These are phyloP conservation scores for Podocnemis expansa DNA, from an alignment of 2,113 vertebrate species.

Conservation along the genomic window DNA sequence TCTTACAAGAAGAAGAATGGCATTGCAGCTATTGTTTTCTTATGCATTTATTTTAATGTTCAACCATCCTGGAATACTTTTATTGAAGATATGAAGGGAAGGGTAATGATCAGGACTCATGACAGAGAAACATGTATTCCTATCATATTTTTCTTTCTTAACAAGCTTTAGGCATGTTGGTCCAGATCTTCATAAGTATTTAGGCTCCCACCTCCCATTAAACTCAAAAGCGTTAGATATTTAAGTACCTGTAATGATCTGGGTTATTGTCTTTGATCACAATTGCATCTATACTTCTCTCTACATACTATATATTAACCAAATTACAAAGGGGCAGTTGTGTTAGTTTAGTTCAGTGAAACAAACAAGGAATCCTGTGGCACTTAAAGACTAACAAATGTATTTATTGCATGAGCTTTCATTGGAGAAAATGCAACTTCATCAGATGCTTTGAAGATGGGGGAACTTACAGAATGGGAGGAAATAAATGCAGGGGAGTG, in stretches of 20 bases:
- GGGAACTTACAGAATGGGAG: no score
- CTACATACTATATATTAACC: background rate
- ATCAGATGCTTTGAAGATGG: no score
- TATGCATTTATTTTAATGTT: constrained; percentile 1
- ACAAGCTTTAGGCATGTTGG: accelerated
- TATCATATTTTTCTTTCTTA: background rate
- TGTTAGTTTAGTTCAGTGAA: no score
- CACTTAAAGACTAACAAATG: no score
- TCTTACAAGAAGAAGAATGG: background rate
- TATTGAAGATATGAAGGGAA: background rate
- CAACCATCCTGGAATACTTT: background rate
- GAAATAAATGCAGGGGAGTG: no score
- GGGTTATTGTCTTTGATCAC: background rate
- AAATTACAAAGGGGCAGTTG: background rate
- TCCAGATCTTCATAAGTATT: background rate
- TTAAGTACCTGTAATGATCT: background rate
- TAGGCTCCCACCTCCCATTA: background rate
- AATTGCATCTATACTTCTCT: background rate
- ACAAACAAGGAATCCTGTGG: no score
- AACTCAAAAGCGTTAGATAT: background rate
- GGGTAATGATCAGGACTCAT: background rate
- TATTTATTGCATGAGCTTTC: no score
- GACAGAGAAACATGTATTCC: background rate
- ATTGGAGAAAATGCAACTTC: no score
- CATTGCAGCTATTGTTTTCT: background rate